A percentile compares a stretch with the other conserved stretches of the same genome.
Evolutionary conservation across 53 echinoderm and acorn worm species (phyloP).

Genomic region (Paracentrotus lividus): DNA sequence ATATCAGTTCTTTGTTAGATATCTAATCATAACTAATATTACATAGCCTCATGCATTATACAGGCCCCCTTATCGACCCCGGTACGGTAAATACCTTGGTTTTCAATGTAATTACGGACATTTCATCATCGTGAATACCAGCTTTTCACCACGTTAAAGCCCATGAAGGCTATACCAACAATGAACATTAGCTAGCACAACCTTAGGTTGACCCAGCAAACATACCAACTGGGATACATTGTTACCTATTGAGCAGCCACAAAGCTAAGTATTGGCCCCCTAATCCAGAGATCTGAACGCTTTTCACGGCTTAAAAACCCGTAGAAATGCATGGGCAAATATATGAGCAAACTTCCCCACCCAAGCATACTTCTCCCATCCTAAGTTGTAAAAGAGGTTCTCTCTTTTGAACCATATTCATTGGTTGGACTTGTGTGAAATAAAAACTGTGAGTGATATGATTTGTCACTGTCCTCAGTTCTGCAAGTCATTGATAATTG

Average conservation of each 20-base stretch:
- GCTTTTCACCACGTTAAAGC: background rate
- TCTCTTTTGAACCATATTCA: background rate
- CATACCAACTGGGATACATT: conserved; percentile 52
- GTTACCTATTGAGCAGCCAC: conserved; percentile 17
- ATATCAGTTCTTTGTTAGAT: background rate
- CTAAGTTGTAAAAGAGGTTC: too few species aligned
- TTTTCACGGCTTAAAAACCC: conserved; percentile 13
- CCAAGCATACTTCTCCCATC: background rate
- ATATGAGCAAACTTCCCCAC: conserved; percentile 39
- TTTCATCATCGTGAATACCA: background rate
- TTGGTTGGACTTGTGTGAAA: background rate
- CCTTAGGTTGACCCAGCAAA: conserved; percentile 25
- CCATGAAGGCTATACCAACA: conserved; percentile 16
- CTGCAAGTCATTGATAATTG: too few species aligned
- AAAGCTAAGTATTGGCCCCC: conserved; percentile 38
- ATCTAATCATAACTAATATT: background rate
- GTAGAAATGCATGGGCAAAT: conserved; percentile 10
- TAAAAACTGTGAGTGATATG: too few species aligned
- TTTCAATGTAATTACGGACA: background rate
- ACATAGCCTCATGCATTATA: background rate
- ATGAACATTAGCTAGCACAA: background rate
- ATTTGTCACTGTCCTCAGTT: too few species aligned
- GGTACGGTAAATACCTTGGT: background rate
- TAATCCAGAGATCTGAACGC: conserved; percentile 47
- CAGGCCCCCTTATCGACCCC: background rate